Evolutionary conservation across 2,797 vertebrate genomes (phyloP), one percentile per base, ranked within the genome.

Genomic region (Hemibagrus guttatus): DNA sequence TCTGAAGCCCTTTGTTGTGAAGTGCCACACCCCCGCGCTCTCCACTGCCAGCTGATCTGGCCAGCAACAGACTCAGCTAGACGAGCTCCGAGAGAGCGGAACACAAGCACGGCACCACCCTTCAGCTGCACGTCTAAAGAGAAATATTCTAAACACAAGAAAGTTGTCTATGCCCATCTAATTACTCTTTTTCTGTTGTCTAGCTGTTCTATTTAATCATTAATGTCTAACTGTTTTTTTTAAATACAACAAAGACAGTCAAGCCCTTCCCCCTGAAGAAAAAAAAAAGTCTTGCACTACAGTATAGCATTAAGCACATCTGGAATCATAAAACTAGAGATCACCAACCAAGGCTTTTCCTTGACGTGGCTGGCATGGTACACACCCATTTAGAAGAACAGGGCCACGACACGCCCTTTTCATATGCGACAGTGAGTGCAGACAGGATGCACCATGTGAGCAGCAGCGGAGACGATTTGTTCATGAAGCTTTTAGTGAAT

Each of bases 1-100:
- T 93, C 84, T 89, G 93, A 90, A 95, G 94, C 93, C 90, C 96
- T 96, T 96, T 96, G 96, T 96, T 96, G 94, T 96, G 95, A 96
- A 94, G 95, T 95, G 94, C 95, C 95, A 95, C 95, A 95, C 96
- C 96, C 95, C 95, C 95, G 91, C 91, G 88, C 93, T 91, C 94
- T 92, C 95, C 94, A 94, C 95, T 95, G 95, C 95, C 95, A 96
- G 95, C 95, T 96, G 95, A 96, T 96, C 95, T 96, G 96, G 96
- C 96, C 96, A 96, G 96, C 96, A 97, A 96, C 96, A 97, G 96
- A 96, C 96, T 95, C 93, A 93, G 93, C 95, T 96, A 97, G 95
- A 88, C 87, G 96, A 97, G 94, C 94, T 89, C 95, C 91, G 96
- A 96, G 91, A 63, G 75, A 19, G 85, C 35, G 12, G 31, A 39